These are phyloP conservation scores for Kuschelorhynchus macadamiae DNA, from an alignment of 2,888 invertebrate species.

Conservation along the genomic window DNA sequence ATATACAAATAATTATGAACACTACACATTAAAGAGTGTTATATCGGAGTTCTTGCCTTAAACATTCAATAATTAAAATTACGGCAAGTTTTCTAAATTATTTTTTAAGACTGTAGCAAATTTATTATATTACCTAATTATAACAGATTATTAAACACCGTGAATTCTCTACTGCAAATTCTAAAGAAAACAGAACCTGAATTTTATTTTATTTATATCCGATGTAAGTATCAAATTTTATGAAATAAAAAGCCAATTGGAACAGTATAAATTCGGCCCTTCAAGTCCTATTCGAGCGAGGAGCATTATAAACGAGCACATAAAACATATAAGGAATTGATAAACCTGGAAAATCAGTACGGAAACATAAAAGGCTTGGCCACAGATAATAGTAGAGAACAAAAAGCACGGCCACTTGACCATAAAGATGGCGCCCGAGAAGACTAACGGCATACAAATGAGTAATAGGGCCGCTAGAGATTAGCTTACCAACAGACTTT, in stretches of 20 bases:
- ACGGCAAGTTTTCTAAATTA: too few relatives aligned
- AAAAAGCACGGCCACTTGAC: constrained; percentile 44
- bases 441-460: constrained; percentile 45
- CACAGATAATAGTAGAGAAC: constrained; percentile 40
- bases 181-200: too few relatives aligned
- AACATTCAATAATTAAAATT: too few relatives aligned
- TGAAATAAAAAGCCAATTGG: constrained; percentile 30
- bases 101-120: too few relatives aligned
- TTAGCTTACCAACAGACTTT: constrained; percentile 33
- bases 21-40: too few relatives aligned
- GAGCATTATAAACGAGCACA: constrained; percentile 33
- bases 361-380: constrained; percentile 37
- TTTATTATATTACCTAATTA: too few relatives aligned
- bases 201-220: too few relatives aligned
- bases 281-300: constrained; percentile 17
- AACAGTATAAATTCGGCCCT: constrained; percentile 27
- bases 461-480: constrained; percentile 40
- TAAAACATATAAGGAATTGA: constrained; percentile 42
- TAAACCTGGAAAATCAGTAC: constrained; percentile 43
- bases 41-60: too few relatives aligned
- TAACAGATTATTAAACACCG: too few relatives aligned
- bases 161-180: too few relatives aligned
- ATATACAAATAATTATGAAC: too few relatives aligned
- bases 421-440: constrained; percentile 43
- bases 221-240: constrained; percentile 28